Evolutionary conservation across 2,888 invertebrate species (phyloP).

Genomic region (Ophion obscuratus): DNA sequence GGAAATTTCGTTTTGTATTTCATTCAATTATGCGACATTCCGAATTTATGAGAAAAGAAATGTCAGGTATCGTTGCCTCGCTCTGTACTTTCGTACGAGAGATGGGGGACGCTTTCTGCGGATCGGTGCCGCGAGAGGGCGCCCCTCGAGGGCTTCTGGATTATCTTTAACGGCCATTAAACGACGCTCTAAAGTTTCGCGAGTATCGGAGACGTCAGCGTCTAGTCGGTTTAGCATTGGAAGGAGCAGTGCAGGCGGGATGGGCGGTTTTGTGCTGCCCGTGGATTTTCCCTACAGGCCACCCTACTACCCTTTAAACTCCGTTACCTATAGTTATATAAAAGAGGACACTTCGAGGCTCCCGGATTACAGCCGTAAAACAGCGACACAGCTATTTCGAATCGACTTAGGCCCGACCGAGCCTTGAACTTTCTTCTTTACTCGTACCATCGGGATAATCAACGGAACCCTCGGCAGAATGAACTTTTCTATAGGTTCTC

Average conservation of each 20-base stretch:
- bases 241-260: neutral
- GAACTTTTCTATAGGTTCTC: slow-evolving; percentile 56
- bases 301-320: slow-evolving; percentile 50
- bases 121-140: slow-evolving; percentile 41
- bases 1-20: neutral
- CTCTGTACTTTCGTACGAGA: slow-evolving; percentile 44
- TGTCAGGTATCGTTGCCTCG: slow-evolving; percentile 50
- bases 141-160: slow-evolving; percentile 67
- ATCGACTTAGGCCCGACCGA: slow-evolving; percentile 10
- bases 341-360: slow-evolving; percentile 22
- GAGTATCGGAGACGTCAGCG: slow-evolving; percentile 71
- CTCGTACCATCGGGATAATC: slow-evolving; percentile 64
- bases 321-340: slow-evolving; percentile 36
- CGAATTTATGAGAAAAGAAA: slow-evolving; percentile 46
- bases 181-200: slow-evolving; percentile 69
- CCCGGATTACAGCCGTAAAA: slow-evolving; percentile 60
- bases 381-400: slow-evolving; percentile 65
- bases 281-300: slow-evolving; percentile 58
- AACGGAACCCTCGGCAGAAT: slow-evolving; percentile 56
- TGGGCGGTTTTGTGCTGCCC: slow-evolving; percentile 20
- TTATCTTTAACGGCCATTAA: slow-evolving; percentile 75
- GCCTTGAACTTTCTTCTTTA: slow-evolving; percentile 62
- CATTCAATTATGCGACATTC: slow-evolving; percentile 17
- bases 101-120: slow-evolving; percentile 49
- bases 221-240: slow-evolving; percentile 68